Base-by-base conservation (phyloP, 1,140 invertebrate genomes). In the Wiebesia pumilae region DNA sequence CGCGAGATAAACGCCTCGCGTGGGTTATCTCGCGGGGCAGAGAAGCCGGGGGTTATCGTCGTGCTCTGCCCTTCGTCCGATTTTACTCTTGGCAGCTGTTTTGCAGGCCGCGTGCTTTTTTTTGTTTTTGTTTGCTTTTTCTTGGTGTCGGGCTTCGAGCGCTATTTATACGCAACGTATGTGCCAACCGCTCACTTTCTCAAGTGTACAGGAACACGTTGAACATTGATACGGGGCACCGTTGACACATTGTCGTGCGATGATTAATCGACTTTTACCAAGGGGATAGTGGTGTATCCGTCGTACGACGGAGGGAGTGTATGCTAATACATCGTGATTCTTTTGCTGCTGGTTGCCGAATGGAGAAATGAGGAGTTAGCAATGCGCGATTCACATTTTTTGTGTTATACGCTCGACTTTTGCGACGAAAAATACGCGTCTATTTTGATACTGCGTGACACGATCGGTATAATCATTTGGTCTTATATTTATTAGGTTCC, bases 11-110 rank as follows among this genome's bases (percentile, higher is more conserved):
- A n/a, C 6, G 6, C 14, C 30, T 14, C 40, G 38, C 38, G 51
- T 16, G 33, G 83, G 83, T 85, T 85, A 85, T 85, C 83, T n/a
- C n/a, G 51, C 30, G 75, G 71, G 73, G 33, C 47, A 62, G 16
- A 21, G 43, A 27, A 51, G 19, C 65, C 84, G 67, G 84, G 33
- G 84, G 84, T 81, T 81, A 85, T 85, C 84, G 73, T 30, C 14
- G 21, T n/a, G 43, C n/a, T 27, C 4, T 81, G 77, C 67, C 69
- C 85, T 83, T 83, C 87, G 69, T 69, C 69, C 69, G 80, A 75
- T 84, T 84, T 87, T 81, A 38, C 67, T 58, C 51, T 27, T 6
- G 30, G 3, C 16, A 77, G 62, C 62, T 24, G 14, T 16, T 47
- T 43, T 69, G 12, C 69, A 19, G 10, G 10, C 30, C 62, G 27